Evolutionary conservation across 2,797 vertebrate genomes (phyloP).

Genomic region (Furcifer pardalis): DNA sequence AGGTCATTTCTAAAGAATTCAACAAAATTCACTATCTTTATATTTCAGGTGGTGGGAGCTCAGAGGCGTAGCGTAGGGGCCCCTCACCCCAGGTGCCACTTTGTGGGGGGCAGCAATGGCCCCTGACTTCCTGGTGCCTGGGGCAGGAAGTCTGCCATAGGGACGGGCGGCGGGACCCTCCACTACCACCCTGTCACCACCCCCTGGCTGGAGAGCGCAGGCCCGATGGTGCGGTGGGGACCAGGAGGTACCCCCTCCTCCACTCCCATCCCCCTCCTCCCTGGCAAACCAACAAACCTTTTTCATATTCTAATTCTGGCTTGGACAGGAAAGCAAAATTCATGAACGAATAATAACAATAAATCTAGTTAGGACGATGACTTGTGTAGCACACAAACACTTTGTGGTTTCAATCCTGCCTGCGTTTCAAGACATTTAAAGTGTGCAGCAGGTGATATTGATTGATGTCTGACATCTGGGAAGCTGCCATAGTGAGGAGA

Average conservation of each 20-base stretch:
- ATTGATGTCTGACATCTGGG: neutral
- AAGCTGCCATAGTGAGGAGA: neutral
- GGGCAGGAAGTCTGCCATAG: too few relatives aligned
- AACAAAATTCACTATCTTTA: neutral
- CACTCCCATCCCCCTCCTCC: too few relatives aligned
- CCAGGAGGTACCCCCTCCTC: too few relatives aligned
- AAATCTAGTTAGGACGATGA: neutral
- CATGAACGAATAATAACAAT: neutral
- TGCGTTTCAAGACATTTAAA: neutral
- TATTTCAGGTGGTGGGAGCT: neutral
- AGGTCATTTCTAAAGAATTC: neutral
- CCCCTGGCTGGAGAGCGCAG: too few relatives aligned
- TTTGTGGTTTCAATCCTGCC: rapidly evolving
- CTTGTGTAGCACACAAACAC: rapidly evolving
- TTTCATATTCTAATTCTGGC: too few relatives aligned
- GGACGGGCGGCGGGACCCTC: too few relatives aligned
- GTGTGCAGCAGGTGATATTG: neutral
- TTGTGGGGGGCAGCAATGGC: too few relatives aligned
- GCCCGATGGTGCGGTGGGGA: too few relatives aligned
- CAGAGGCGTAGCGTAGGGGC: neutral
- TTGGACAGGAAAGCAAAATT: neutral
- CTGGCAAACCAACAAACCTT: too few relatives aligned
- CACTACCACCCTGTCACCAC: too few relatives aligned
- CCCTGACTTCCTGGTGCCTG: too few relatives aligned
- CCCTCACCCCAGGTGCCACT: too few relatives aligned